These are phyloP conservation scores for Liodrosophila aerea DNA, from an alignment of 2,888 invertebrate species.

Conservation along the genomic window DNA sequence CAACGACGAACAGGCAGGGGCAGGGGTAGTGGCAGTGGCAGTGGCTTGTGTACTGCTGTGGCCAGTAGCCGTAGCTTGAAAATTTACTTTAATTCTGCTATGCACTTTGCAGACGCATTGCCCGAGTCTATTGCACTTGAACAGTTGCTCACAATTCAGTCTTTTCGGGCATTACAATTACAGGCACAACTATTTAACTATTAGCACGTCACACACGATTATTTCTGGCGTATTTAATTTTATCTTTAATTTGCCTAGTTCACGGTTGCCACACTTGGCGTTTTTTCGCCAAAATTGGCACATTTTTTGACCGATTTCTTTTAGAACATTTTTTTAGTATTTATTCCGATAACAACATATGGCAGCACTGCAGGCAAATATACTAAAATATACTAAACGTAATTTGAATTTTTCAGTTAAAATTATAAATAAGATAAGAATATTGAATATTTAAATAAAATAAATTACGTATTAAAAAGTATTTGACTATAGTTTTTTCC, in stretches of 20 bases:
- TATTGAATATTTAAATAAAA: background rate
- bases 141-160: constrained; percentile 51
- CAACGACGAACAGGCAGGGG: constrained; percentile 15
- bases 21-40: constrained; percentile 36
- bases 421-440: background rate
- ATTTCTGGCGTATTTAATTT: constrained; percentile 53
- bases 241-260: constrained; percentile 60
- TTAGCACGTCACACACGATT: constrained; percentile 57
- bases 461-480: background rate
- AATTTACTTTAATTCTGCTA: constrained; percentile 36
- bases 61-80: constrained; percentile 47
- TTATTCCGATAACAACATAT: too few species aligned
- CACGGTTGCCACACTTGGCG: constrained; percentile 44
- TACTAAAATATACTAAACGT: too few species aligned
- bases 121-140: constrained; percentile 51
- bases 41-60: constrained; percentile 44
- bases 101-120: constrained; percentile 20
- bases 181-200: constrained; percentile 44
- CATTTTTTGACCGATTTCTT: background rate
- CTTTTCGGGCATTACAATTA: constrained; percentile 43
- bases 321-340: too few species aligned
- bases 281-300: constrained; percentile 3
- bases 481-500: too few species aligned
- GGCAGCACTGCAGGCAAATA: too few species aligned
- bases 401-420: too few species aligned